Evolutionary conservation across 2,797 vertebrate genomes (phyloP), one percentile per base, ranked within the genome.

Genomic region (Jordanella pulchra): DNA sequence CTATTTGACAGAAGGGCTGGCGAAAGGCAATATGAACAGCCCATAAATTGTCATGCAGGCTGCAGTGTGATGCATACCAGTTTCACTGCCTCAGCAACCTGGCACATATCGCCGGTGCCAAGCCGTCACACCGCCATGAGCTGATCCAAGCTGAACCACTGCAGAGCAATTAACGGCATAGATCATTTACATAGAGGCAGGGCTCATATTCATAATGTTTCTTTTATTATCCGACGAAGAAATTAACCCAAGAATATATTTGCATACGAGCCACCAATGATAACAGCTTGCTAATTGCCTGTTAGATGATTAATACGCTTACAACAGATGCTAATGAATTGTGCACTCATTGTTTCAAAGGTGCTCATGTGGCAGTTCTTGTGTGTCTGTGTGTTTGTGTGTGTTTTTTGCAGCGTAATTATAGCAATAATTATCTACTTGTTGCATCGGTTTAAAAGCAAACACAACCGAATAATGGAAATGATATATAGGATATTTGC

Each of bases 241-340:
- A 97, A 98, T 97, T 97, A 97, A 97, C 96, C 95, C 95, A 96
- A 96, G 96, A 97, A 97, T 97, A 97, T 97, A 98, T 98, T 97
- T 97, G 97, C 96, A 97, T 96, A 96, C 95, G 92, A 95, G 95
- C 94, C 93, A 95, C 96, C 97, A 97, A 96, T 95, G 95, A 95
- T 96, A 97, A 96, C 96, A 97, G 97, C 95, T 97, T 96, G 95
- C 96, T 98, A 98, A 98, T 98, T 98, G 97, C 96, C 96, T 97
- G 96, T 97, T 98, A 97, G 97, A 97, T 97, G 97, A 98, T 98
- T 97, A 98, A 98, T 98, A 97, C 95, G 96, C 96, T 97, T 96
- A 96, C 96, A 96, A 95, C 96, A 97, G 97, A 98, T 97, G 97
- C 96, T 97, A 97, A 98, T 97, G 96, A 96, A 95, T 96, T 87